Evolutionary conservation across 2,888 invertebrate genomes (phyloP).

Genomic region (Drosophila lutescens): DNA sequence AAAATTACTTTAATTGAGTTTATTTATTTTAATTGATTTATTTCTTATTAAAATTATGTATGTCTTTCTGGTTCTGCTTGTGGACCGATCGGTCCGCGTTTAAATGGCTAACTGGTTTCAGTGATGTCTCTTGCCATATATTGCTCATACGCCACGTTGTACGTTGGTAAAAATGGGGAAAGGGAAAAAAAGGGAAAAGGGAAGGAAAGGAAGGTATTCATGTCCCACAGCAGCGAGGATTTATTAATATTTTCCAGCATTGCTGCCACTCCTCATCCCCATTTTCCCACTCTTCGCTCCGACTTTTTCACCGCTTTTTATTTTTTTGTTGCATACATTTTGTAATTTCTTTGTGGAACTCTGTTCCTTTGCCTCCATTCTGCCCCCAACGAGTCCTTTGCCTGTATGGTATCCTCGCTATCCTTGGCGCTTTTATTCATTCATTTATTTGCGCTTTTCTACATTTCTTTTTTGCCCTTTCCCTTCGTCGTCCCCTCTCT

Average conservation of each 20-base stretch:
- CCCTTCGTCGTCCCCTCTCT: constrained; percentile 24
- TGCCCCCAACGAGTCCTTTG: constrained; percentile 8
- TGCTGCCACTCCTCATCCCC: constrained; percentile 25
- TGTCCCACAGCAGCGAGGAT: constrained; percentile 64
- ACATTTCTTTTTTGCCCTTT: constrained; percentile 52
- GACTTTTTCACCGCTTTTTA: constrained; percentile 37
- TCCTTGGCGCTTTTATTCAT: constrained; percentile 71
- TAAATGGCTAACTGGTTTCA: constrained; percentile 7
- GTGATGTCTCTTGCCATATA: constrained; percentile 28
- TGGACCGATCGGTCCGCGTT: not conserved
- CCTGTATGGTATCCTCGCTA: constrained; percentile 24
- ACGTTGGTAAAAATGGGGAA: not conserved
- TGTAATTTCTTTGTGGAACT: constrained; percentile 61
- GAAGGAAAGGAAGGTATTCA: constrained; percentile 34
- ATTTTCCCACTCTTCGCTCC: constrained; percentile 7
- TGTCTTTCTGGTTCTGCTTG: too few relatives aligned
- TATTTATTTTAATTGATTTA: too few relatives aligned
- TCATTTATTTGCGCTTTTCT: constrained; percentile 81
- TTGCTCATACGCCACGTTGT: constrained; percentile 71
- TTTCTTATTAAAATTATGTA: too few relatives aligned
- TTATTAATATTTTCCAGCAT: constrained; percentile 70
- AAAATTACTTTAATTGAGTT: too few relatives aligned
- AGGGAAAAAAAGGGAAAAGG: not conserved
- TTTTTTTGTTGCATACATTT: constrained; percentile 55
- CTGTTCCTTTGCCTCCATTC: constrained; percentile 10